These are phyloP conservation scores for Vidua chalybeata DNA, from an alignment of 2,113 vertebrate genomes.

Conservation along the genomic window DNA sequence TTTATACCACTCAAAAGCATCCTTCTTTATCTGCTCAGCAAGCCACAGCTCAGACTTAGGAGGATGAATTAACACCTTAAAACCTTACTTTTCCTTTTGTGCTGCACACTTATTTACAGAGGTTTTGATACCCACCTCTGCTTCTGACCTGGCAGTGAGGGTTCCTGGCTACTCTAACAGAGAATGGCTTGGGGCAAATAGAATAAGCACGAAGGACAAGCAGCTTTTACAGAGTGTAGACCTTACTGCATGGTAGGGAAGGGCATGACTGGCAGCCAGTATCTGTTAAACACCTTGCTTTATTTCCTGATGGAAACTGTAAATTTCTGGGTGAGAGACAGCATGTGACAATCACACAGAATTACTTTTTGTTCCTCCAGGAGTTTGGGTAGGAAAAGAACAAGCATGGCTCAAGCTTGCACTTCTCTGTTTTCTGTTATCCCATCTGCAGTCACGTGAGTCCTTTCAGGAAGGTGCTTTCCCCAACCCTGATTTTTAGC, in stretches of 20 bases:
- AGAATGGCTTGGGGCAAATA: not conserved
- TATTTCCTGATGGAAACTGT: not conserved
- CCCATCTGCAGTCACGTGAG: not conserved
- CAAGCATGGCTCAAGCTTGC: not conserved
- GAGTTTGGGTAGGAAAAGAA: not conserved
- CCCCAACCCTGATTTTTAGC: not conserved
- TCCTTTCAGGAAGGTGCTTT: not conserved
- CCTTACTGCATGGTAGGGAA: not conserved
- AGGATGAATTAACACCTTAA: not conserved
- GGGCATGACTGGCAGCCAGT: not conserved
- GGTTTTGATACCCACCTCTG: not conserved
- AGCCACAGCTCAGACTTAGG: not conserved
- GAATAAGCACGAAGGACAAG: not conserved
- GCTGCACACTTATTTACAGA: not conserved
- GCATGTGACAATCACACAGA: not conserved
- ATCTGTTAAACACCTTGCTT: not conserved
- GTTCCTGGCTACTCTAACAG: not conserved
- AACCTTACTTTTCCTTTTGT: not conserved
- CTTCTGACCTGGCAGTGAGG: not conserved
- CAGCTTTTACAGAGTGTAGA: not conserved
- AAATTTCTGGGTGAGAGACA: not conserved
- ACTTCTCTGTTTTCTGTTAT: not conserved
- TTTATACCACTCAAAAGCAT: not conserved
- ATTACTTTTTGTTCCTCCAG: not conserved
- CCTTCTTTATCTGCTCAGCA: not conserved